A percentile compares a stretch with the other conserved stretches of the same genome.
These are phyloP conservation scores for Nestor notabilis DNA, from an alignment of 2,113 vertebrate genomes.

Conservation along the genomic window DNA sequence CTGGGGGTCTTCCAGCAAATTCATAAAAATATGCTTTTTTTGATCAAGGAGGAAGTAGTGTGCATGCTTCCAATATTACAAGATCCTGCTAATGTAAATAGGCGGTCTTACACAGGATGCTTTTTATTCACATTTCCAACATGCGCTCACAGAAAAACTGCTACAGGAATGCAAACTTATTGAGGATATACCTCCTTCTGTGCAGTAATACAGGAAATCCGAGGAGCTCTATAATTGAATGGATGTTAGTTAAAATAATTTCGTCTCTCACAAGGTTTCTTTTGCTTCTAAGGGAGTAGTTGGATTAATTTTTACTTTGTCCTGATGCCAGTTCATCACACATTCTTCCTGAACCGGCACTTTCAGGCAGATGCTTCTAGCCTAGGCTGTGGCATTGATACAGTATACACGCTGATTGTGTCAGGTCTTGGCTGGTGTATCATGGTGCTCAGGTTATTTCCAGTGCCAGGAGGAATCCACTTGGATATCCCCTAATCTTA, in stretches of 20 bases:
- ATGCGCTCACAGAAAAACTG: no score
- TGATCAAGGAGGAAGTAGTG: not conserved
- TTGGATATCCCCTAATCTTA: not conserved
- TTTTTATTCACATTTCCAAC: no score
- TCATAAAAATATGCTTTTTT: not conserved
- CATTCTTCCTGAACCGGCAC: not conserved
- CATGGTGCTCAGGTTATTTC: not conserved
- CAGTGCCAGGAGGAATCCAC: not conserved
- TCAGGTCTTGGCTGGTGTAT: not conserved
- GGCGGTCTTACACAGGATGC: no score
- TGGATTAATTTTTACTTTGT: not conserved
- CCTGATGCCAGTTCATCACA: not conserved
- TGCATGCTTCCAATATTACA: not conserved
- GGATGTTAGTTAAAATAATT: not conserved
- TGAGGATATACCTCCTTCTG: no score
- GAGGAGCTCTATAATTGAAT: not conserved
- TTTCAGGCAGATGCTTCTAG: not conserved
- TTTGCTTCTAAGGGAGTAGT: not conserved
- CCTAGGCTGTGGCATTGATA: not conserved
- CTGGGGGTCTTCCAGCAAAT: not conserved
- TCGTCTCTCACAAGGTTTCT: not conserved
- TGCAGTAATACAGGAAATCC: not conserved
- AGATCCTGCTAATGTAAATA: no score
- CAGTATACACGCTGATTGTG: accelerated
- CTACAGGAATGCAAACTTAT: no score